phyloP scores from a whole-genome alignment of 2,113 vertebrate species.

The Paratilapia polleni region DNA sequence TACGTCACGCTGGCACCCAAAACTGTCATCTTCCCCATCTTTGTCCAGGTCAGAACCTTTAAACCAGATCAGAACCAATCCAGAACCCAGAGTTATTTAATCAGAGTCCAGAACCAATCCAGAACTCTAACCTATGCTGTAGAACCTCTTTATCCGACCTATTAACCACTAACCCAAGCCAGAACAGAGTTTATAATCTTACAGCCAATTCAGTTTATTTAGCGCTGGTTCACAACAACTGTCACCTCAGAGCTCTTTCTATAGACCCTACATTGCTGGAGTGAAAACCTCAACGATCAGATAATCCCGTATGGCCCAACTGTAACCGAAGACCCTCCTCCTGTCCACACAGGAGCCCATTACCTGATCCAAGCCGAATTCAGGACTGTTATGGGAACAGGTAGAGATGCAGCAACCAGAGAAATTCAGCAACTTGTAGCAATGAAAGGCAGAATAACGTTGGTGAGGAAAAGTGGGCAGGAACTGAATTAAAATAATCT shows the following conservation, averaged over 20 bases:
- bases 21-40: conserved; percentile 93
- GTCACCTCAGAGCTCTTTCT: not conserved
- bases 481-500: not conserved
- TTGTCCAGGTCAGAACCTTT: conserved; percentile 86
- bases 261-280: not conserved
- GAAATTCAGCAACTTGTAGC: too few relatives aligned
- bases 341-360: not conserved
- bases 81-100: not conserved
- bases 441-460: not conserved
- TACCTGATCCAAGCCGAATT: not conserved
- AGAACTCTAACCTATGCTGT: not conserved
- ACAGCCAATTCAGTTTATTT: not conserved
- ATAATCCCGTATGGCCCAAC: not conserved
- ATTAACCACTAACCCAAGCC: not conserved
- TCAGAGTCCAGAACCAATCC: not conserved
- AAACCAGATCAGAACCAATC: not conserved
- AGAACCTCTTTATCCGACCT: not conserved
- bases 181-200: not conserved
- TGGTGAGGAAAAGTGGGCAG: not conserved
- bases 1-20: conserved; percentile 87
- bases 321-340: not conserved
- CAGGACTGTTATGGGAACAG: not conserved
- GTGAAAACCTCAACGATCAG: not conserved
- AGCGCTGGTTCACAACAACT: not conserved
- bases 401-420: not conserved